Evolutionary conservation across 35 echinoderm and acorn worm species (phyloP).

Genomic region (Heliocidaris erythrogramma): DNA sequence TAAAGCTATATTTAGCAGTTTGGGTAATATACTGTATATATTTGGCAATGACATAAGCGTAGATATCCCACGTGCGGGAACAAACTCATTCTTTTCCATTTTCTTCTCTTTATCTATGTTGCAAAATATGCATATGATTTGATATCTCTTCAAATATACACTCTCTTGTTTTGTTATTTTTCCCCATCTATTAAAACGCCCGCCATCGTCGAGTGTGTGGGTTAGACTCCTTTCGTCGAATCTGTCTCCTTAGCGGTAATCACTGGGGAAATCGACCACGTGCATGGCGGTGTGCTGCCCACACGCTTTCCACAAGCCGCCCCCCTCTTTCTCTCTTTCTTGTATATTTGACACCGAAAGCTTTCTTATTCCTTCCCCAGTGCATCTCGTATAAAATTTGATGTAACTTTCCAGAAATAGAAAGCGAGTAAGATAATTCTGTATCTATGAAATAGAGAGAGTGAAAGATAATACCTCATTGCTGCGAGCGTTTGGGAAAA

Average conservation of each 20-base stretch:
- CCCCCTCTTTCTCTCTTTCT: background rate
- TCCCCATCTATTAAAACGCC: background rate
- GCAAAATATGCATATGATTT: background rate
- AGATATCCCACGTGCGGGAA: too few species aligned
- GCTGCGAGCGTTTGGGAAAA: background rate
- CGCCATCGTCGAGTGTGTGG: background rate
- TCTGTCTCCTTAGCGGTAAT: background rate
- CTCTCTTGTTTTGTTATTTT: background rate
- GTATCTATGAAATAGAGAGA: background rate
- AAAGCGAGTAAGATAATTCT: background rate
- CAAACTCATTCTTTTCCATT: too few species aligned
- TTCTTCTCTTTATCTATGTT: background rate
- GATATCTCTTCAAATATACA: background rate
- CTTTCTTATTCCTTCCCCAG: background rate
- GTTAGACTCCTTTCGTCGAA: background rate
- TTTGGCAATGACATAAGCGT: too few species aligned
- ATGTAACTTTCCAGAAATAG: background rate
- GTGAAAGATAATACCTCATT: background rate
- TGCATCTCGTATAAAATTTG: background rate
- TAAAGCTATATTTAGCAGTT: too few species aligned
- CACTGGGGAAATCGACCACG: background rate
- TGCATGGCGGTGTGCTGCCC: background rate
- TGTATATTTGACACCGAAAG: background rate
- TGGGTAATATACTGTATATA: too few species aligned
- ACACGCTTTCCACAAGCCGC: background rate